Evolutionary conservation across 2,797 vertebrate species (phyloP).

Genomic region (Etheostoma perlongum): DNA sequence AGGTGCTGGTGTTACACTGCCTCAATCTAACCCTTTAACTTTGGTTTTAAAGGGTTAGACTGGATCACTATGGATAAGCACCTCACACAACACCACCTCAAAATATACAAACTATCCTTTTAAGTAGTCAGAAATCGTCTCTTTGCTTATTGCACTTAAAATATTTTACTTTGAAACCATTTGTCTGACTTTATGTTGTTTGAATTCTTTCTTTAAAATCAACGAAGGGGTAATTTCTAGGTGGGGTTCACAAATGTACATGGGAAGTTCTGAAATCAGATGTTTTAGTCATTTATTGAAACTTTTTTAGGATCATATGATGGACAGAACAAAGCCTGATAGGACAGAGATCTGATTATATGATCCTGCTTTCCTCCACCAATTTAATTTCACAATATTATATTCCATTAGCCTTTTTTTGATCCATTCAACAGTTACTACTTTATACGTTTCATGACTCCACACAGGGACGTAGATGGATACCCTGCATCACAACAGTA

Average conservation of each 20-base stretch:
- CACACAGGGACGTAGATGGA: neutral
- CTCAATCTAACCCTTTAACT: too few relatives aligned
- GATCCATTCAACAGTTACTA: neutral
- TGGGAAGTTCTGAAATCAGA: neutral
- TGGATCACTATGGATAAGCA: too few relatives aligned
- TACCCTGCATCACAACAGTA: neutral
- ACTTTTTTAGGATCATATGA: neutral
- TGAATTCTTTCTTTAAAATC: constrained; percentile 9
- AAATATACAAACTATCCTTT: neutral
- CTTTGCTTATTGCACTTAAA: neutral
- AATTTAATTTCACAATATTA: neutral
- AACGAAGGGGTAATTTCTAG: neutral
- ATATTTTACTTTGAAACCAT: constrained; percentile 21
- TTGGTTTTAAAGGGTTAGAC: too few relatives aligned
- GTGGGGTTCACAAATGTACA: neutral
- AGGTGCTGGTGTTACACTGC: too few relatives aligned
- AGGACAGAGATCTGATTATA: neutral
- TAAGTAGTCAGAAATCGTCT: neutral
- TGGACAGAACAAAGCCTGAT: neutral
- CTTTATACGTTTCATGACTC: neutral
- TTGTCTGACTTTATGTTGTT: neutral
- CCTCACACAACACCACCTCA: too few relatives aligned
- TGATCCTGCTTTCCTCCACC: too few relatives aligned
- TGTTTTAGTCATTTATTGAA: constrained; percentile 4
- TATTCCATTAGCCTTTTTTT: neutral